These are phyloP conservation scores for Rhopilema esculentum DNA, from an alignment of 30 jellyfish, hydroid and myxozoan species.

Conservation along the genomic window DNA sequence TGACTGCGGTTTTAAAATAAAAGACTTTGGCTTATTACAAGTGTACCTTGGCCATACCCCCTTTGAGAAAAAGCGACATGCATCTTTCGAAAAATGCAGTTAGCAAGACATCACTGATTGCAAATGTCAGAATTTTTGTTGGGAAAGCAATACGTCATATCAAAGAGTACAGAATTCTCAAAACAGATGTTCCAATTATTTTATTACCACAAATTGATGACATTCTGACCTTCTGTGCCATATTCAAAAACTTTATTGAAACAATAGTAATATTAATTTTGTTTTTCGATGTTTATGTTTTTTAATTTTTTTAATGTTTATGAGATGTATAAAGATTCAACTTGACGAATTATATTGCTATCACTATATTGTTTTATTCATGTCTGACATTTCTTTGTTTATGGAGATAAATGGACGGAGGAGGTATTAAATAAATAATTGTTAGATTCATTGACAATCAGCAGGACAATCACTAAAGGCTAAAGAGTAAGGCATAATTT, in stretches of 20 bases:
- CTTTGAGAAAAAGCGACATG: not conserved
- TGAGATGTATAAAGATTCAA: too few species aligned
- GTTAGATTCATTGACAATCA: too few species aligned
- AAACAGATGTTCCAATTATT: slow-evolving; percentile 5
- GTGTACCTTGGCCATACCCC: slow-evolving; percentile 59
- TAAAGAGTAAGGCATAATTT: too few species aligned
- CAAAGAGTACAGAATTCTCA: slow-evolving; percentile 17
- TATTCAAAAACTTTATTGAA: not conserved
- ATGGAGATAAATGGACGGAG: too few species aligned
- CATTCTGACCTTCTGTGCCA: not conserved
- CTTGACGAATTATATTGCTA: too few species aligned
- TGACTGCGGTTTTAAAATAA: slow-evolving; percentile 62
- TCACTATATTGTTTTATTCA: too few species aligned
- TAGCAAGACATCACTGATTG: slow-evolving; percentile 37
- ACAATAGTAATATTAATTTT: too few species aligned
- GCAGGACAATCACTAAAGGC: too few species aligned
- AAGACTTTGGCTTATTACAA: slow-evolving; percentile 29
- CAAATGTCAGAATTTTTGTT: slow-evolving; percentile 57
- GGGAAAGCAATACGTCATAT: slow-evolving; percentile 54
- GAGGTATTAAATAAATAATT: too few species aligned
- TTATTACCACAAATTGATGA: slow-evolving; percentile 43
- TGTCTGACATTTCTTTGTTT: too few species aligned
- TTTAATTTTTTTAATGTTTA: too few species aligned
- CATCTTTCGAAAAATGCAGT: slow-evolving; percentile 54
- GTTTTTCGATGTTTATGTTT: too few species aligned